These are phyloP conservation scores for Drosophila nigrodunni DNA, from an alignment of 1,140 invertebrate genomes.

Conservation along the genomic window DNA sequence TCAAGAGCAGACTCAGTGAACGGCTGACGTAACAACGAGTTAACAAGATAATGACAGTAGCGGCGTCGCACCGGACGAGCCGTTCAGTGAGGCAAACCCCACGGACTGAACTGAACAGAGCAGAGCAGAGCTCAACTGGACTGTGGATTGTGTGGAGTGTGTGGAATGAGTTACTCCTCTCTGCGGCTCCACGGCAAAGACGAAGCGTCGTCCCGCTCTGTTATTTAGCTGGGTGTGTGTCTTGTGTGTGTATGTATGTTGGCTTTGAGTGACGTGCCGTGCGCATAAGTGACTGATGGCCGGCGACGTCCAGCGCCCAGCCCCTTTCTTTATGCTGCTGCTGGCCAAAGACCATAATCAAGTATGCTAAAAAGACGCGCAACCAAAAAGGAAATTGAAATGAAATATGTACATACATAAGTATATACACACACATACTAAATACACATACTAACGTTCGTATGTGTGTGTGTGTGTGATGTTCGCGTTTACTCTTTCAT, in stretches of 20 bases:
- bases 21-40: slow-evolving; percentile 80
- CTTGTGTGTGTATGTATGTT: slow-evolving; percentile 32
- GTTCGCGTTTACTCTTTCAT: slow-evolving; percentile 70
- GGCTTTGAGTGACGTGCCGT: slow-evolving; percentile 77
- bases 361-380: slow-evolving; percentile 82
- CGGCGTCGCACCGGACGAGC: slow-evolving; percentile 65
- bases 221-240: slow-evolving; percentile 67
- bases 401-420: slow-evolving; percentile 75
- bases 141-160: slow-evolving; percentile 1
- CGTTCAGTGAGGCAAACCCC: slow-evolving; percentile 23
- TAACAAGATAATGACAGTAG: slow-evolving; percentile 82
- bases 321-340: slow-evolving; percentile 51
- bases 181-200: slow-evolving; percentile 28
- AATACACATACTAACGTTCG: slow-evolving; percentile 3
- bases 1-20: slow-evolving; percentile 62
- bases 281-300: slow-evolving; percentile 81
- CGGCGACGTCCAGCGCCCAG: slow-evolving; percentile 73
- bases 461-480: slow-evolving; percentile 19
- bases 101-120: background rate
- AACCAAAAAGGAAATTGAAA: slow-evolving; percentile 80
- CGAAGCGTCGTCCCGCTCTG: slow-evolving; percentile 60
- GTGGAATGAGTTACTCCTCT: slow-evolving; percentile 6
- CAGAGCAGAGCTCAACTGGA: background rate
- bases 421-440: background rate
- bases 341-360: slow-evolving; percentile 76